Evolutionary conservation across 2,888 invertebrate genomes (phyloP).

Genomic region (Acrobasis repandana): DNA sequence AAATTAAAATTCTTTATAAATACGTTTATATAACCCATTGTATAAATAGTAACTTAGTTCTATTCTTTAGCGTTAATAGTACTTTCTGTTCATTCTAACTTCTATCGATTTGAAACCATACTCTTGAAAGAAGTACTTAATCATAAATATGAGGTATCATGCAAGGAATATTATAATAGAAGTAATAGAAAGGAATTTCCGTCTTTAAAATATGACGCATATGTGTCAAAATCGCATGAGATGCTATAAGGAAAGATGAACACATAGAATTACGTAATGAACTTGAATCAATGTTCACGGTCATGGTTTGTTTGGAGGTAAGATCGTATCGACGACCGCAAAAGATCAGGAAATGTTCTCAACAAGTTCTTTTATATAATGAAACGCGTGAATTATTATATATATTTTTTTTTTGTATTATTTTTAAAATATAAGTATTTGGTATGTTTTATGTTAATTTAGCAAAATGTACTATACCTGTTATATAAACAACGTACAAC

Average conservation of each 20-base stretch:
- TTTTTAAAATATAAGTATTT: no score
- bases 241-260: slow-evolving; percentile 57
- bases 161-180: not conserved
- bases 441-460: no score
- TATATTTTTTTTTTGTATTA: not conserved
- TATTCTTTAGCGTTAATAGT: no score
- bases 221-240: slow-evolving; percentile 28
- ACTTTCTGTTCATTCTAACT: no score
- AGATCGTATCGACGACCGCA: slow-evolving; percentile 52
- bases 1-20: no score
- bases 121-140: not conserved
- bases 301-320: slow-evolving; percentile 74
- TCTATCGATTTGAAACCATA: no score
- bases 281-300: slow-evolving; percentile 73
- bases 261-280: slow-evolving; percentile 69
- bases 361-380: slow-evolving; percentile 20
- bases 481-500: no score
- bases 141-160: not conserved
- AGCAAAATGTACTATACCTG: no score
- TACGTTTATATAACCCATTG: no score
- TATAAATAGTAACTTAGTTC: no score
- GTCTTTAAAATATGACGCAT: slow-evolving; percentile 16
- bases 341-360: slow-evolving; percentile 41
- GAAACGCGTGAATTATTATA: slow-evolving; percentile 1
- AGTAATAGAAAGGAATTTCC: not conserved